Conservation (phyloP, 2,113 vertebrate species). For the Apodemus sylvaticus region DNA sequence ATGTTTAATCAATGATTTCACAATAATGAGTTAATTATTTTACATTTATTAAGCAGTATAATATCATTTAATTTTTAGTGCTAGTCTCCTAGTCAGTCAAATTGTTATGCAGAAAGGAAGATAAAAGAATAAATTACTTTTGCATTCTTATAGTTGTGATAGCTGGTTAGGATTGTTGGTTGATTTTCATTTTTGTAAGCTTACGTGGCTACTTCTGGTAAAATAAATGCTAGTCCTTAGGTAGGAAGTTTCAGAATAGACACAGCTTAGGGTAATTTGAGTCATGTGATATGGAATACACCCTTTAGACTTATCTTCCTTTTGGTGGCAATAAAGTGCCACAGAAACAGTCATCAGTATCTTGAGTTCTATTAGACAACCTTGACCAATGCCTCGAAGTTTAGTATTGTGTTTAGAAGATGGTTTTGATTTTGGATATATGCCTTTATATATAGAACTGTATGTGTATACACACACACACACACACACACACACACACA, state of each 20-base stretch:
- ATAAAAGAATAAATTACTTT: too few relatives aligned
- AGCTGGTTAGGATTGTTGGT: not conserved
- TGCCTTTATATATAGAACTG: too few relatives aligned
- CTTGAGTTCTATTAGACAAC: not conserved
- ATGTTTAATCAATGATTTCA: too few relatives aligned
- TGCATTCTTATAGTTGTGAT: not conserved
- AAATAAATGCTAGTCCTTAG: not conserved
- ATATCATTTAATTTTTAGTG: not conserved
- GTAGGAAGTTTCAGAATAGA: not conserved
- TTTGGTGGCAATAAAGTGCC: not conserved
- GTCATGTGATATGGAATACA: not conserved
- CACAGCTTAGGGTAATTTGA: not conserved
- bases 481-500: too few relatives aligned
- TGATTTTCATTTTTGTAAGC: too few relatives aligned
- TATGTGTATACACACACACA: too few relatives aligned
- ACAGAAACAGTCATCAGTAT: not conserved
- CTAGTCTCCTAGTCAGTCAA: too few relatives aligned
- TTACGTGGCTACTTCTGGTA: not conserved
- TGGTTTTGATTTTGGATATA: not conserved
- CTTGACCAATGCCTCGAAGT: not conserved
- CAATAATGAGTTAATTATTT: not conserved
- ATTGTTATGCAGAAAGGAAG: too few relatives aligned
- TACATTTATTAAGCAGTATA: not conserved
- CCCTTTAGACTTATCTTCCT: not conserved
- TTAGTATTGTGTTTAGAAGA: not conserved